Conservation (phyloP, 2,113 vertebrate genomes). For the Cyrtonyx montezumae region DNA sequence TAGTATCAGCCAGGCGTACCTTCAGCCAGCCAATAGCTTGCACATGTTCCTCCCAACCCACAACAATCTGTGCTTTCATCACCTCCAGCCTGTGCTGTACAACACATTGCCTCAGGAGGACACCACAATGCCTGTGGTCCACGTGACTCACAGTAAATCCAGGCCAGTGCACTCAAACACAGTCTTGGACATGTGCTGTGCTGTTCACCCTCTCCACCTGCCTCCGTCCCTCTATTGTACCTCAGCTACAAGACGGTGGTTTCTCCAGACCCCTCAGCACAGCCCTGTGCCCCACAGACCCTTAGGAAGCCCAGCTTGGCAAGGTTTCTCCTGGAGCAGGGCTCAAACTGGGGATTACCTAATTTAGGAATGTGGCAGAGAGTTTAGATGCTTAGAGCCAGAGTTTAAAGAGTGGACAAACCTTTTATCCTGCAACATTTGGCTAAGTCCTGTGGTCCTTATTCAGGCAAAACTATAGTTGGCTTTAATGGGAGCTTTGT, state of each 20-base stretch:
- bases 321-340: neutral
- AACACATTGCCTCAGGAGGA: neutral
- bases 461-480: neutral
- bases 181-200: fast-evolving
- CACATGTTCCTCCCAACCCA: fast-evolving
- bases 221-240: neutral
- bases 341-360: neutral
- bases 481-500: neutral
- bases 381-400: neutral
- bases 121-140: fast-evolving
- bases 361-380: neutral
- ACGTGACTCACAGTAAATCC: fast-evolving
- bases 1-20: fast-evolving
- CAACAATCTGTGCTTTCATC: neutral
- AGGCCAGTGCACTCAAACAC: fast-evolving
- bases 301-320: neutral
- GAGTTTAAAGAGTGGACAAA: neutral
- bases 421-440: neutral
- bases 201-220: fast-evolving
- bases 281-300: fast-evolving
- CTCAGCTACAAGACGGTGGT: neutral
- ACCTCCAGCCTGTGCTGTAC: fast-evolving
- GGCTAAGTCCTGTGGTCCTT: neutral
- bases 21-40: neutral
- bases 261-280: neutral